Conservation (phyloP, 2,888 invertebrate genomes). For the Tiliacea aurago region DNA sequence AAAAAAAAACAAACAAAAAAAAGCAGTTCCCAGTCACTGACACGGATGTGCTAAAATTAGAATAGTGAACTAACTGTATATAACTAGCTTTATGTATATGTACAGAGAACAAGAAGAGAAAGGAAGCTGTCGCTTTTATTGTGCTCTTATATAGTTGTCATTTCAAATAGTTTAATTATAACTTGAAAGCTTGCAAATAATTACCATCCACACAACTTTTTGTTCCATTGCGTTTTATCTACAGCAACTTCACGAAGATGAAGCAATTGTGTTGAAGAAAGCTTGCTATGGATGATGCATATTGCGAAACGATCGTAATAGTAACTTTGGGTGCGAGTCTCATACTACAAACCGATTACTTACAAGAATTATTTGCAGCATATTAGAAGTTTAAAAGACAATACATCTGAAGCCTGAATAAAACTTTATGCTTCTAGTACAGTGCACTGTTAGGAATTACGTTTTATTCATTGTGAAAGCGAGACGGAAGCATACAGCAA, state of each 20-base stretch:
- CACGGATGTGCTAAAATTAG: constrained; percentile 39
- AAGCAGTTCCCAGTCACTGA: constrained; percentile 20
- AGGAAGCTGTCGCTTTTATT: constrained; percentile 36
- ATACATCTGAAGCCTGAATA: constrained; percentile 11
- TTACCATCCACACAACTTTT: background rate
- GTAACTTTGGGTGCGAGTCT: background rate
- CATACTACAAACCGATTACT: constrained; percentile 47
- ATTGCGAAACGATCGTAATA: background rate
- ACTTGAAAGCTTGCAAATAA: constrained; percentile 4
- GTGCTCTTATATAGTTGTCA: constrained; percentile 39
- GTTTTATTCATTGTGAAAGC: constrained; percentile 25
- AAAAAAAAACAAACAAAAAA: constrained; percentile 1
- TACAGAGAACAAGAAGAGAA: constrained; percentile 34
- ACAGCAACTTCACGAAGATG: accelerated
- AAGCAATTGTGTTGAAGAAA: background rate
- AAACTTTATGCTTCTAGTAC: constrained; percentile 11
- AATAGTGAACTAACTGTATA: constrained; percentile 8
- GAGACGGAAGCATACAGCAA: background rate
- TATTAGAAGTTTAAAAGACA: constrained; percentile 23
- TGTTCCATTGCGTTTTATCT: constrained; percentile 8
- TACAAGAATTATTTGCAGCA: constrained; percentile 20
- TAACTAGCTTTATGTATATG: background rate
- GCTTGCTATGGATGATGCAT: background rate
- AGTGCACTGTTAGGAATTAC: background rate
- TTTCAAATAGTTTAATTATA: constrained; percentile 45